Evolutionary conservation across 2,888 invertebrate genomes (phyloP), one percentile per base, ranked within the genome.

Genomic region (Bimastos eiseni): DNA sequence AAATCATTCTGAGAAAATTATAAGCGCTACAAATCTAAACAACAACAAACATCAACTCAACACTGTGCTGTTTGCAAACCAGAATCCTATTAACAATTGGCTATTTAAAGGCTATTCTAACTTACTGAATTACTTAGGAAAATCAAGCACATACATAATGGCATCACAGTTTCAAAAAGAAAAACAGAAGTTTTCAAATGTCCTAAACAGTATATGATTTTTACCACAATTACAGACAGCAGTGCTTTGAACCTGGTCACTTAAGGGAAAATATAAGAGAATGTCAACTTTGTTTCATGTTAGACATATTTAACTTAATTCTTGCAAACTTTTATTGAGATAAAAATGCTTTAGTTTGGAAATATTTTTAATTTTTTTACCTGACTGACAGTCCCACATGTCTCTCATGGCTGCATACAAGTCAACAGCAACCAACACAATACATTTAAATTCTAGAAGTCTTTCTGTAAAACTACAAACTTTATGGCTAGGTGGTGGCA

Each of bases 321-420:
- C 70, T n/a, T 70, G 70, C 11, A 70, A 70, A 70, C 70, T 30
- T n/a, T 70, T 17, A 13, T 8, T 70, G n/a, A 70, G 8, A 70
- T 70, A 0, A n/a, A 49, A n/a, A 70, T n/a, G n/a, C 70, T 70
- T 30, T 70, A 70, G n/a, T n/a, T 70, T 30, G 70, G 70, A 13
- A n/a, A 55, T 17, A n/a, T 70, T n/a, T 70, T n/a, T 0, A 17
- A 70, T n/a, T 30, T 70, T 70, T 70, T 86, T 90, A 92, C 92
- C 92, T 91, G 92, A 90, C 83, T 92, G 91, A 88, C 92, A 92
- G 49, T 92, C 91, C 92, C 92, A 92, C 24, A 92, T 91, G 89
- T 92, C 91, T 83, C 90, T 91, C 19, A 91, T 83, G 34, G 36
- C 86, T 86, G 34, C 86, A 86, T 86, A 6, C 34, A 36, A 86